phyloP scores from a whole-genome alignment of 1,140 invertebrate genomes.

The Tyrophagus putrescentiae region DNA sequence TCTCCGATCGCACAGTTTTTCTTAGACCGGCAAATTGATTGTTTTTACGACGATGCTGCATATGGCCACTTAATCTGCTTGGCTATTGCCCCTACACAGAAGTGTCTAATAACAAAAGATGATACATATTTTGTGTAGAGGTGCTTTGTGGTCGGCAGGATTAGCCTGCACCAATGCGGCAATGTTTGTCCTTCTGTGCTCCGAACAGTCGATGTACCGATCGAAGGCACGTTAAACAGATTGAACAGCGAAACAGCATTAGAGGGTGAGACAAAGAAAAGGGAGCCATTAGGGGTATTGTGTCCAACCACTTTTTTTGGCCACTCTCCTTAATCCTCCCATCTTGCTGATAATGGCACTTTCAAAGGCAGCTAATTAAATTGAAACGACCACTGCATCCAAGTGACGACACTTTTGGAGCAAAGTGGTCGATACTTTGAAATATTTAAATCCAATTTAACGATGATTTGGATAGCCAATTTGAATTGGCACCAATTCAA shows the following conservation, averaged over 20 bases:
- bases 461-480: too few species aligned
- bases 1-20: too few species aligned
- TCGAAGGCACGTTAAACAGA: not conserved
- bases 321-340: not conserved
- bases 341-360: conserved; percentile 6
- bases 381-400: too few species aligned
- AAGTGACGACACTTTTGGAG: too few species aligned
- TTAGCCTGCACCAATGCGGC: not conserved
- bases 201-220: too few species aligned
- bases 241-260: not conserved
- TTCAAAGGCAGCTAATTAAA: conserved; percentile 3
- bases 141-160: not conserved
- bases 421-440: not conserved
- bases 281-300: too few species aligned
- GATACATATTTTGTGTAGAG: not conserved
- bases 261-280: too few species aligned
- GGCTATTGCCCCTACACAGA: too few species aligned
- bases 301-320: not conserved
- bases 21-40: too few species aligned
- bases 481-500: not conserved
- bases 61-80: too few species aligned
- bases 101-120: too few species aligned
- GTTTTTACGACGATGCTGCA: too few species aligned
- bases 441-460: not conserved
- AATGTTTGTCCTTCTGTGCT: not conserved